Conservation (phyloP, 2,888 invertebrate species). For the Eudemis profundana region DNA sequence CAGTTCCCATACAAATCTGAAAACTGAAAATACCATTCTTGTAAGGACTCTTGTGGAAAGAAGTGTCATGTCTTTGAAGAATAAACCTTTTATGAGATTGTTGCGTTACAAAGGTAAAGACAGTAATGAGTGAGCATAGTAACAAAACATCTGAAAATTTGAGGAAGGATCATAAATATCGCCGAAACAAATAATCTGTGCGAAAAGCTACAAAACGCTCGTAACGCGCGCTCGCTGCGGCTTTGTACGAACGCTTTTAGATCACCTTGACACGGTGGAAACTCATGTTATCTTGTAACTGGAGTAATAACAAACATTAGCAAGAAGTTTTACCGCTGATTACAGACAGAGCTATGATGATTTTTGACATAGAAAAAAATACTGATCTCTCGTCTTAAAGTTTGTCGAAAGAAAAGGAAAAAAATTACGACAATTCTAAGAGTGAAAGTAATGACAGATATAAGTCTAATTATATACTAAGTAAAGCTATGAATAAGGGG, state of each 20-base stretch:
- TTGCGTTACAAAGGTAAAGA: too few relatives aligned
- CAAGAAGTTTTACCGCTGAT: conserved; percentile 10
- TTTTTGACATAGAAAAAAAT: neutral
- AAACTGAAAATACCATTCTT: too few relatives aligned
- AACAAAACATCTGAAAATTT: neutral
- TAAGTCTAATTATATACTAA: conserved; percentile 42
- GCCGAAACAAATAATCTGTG: conserved; percentile 34
- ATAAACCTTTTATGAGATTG: too few relatives aligned
- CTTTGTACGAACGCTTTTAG: conserved; percentile 59
- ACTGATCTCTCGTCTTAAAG: too few relatives aligned
- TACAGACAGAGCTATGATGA: conserved; percentile 16
- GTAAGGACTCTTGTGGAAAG: too few relatives aligned
- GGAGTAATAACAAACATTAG: conserved; percentile 33
- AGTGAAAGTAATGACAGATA: conserved; percentile 3
- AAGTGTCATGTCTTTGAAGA: too few relatives aligned
- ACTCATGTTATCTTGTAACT: conserved; percentile 37
- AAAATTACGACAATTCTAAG: neutral
- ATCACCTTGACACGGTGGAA: conserved; percentile 72
- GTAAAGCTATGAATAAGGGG: conserved; percentile 46
- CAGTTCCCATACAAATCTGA: too few relatives aligned
- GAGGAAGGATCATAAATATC: conserved; percentile 28
- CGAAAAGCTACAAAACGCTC: conserved; percentile 46
- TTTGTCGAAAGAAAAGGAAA: neutral
- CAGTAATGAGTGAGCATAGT: too few relatives aligned
- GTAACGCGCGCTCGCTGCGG: conserved; percentile 46